Evolutionary conservation across 2,888 invertebrate genomes (phyloP), one percentile per base, ranked within the genome.

Genomic region (Drosophila picticornis): DNA sequence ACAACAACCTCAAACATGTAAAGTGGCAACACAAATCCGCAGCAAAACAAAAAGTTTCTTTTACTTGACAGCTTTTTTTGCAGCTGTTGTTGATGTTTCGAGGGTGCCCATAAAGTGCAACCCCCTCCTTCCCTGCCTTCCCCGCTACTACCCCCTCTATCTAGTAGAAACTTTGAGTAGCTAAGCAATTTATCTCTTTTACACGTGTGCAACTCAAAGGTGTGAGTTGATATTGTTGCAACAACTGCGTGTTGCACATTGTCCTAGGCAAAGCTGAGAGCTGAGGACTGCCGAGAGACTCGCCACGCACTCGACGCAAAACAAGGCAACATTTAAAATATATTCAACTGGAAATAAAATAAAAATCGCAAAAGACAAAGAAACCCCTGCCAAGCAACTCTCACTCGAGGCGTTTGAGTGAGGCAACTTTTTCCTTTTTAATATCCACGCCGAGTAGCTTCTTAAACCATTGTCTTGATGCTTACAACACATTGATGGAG

Each of bases 171-270:
- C 56, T 60, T 67, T 76, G 81, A 83, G 83, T 75, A 77, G 77
- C 83, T 71, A 36, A 72, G 82, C 90, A 72, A 85, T 85, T 89
- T 85, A 90, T 85, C 77, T 80, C 69, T 57, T 56, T 74, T 59
- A 70, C 74, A 78, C 70, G 73, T 78, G 78, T 52, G 58, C 27
- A 56, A 56, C 56, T 11, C 27, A 31, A 70, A 43, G 68, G 68
- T 70, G 46, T 29, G 77, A 31, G 67, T 57, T 61, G 31, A 13
- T n/a, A 40, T 36, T 36, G 36, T 36, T 55, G 50, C 50, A 27
- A 34, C 36, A n/a, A 36, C 27, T 13, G 56, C 13, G 55, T 56
- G 55, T 59, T 62, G 78, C 74, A 73, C 80, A 73, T 68, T 78
- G 76, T 73, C 60, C 43, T 46, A 46, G 58, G 59, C 65, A 61